A percentile compares a stretch with the other conserved stretches of the same genome.
phyloP scores from a whole-genome alignment of 1,140 invertebrate genomes.

The Drosophila insularis region DNA sequence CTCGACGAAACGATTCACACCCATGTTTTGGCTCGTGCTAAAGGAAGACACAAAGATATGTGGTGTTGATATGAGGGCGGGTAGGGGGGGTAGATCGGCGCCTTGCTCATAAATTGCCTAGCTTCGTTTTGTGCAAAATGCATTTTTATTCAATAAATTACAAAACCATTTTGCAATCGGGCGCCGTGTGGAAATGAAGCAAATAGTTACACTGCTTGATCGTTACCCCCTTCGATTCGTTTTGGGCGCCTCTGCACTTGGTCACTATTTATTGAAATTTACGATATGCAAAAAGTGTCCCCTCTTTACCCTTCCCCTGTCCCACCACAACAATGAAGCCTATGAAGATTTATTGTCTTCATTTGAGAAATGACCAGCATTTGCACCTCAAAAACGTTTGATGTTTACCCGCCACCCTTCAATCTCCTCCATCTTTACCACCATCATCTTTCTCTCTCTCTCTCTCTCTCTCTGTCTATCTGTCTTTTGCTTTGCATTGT shows the following conservation, averaged over 20 bases:
- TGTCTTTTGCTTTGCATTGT: constrained; percentile 5
- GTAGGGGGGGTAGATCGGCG: background rate
- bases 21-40: background rate
- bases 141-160: constrained; percentile 69
- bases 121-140: constrained; percentile 48
- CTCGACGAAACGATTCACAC: background rate
- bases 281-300: background rate
- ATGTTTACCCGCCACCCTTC: constrained; percentile 25
- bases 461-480: constrained; percentile 45
- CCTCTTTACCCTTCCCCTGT: background rate
- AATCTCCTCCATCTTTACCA: too few relatives aligned
- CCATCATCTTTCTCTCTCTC: background rate
- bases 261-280: constrained; percentile 37
- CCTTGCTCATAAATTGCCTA: constrained; percentile 51
- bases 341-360: constrained; percentile 78
- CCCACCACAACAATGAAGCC: background rate
- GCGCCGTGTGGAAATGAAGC: background rate
- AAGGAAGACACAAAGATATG: background rate
- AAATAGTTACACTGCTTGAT: too few relatives aligned
- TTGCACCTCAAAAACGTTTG: constrained; percentile 60
- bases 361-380: constrained; percentile 60
- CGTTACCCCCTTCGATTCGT: background rate
- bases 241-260: constrained; percentile 14
- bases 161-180: constrained; percentile 20
- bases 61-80: background rate